These are phyloP conservation scores for Diorhabda elongata DNA, from an alignment of 1,140 invertebrate species.

Conservation along the genomic window DNA sequence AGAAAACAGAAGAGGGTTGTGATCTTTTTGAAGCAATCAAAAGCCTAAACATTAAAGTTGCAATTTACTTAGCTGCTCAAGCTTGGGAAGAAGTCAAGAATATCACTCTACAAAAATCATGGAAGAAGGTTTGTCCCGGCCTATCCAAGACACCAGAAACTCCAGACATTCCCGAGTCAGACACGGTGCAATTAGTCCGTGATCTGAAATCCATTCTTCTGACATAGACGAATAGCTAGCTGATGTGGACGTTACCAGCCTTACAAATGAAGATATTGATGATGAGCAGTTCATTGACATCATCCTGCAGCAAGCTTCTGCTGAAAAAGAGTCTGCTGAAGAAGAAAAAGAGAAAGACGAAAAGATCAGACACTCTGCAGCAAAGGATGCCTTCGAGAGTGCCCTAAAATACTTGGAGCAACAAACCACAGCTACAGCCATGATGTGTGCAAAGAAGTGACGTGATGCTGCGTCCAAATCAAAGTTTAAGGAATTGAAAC, in stretches of 20 bases:
- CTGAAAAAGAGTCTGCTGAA: not conserved
- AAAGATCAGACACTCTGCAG: not conserved
- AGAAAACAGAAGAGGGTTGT: no score
- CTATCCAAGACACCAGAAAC: not conserved
- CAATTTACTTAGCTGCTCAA: no score
- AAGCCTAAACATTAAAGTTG: no score
- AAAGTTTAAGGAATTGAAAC: not conserved
- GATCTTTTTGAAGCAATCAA: no score
- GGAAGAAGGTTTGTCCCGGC: no score
- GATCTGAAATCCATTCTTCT: not conserved
- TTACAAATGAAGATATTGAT: conserved; percentile 5
- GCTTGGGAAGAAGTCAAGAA: no score
- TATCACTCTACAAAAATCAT: no score
- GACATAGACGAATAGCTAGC: not conserved
- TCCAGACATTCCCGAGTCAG: not conserved
- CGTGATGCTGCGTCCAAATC: not conserved
- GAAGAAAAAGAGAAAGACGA: conserved; percentile 4
- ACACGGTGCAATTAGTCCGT: not conserved
- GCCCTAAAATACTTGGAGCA: conserved; percentile 3
- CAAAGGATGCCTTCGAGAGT: not conserved
- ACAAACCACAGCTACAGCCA: not conserved
- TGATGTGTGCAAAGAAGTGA: not conserved
- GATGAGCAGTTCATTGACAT: not conserved
- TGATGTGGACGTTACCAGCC: conserved; percentile 1
- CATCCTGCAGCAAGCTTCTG: not conserved